Evolutionary conservation across 1,140 invertebrate genomes (phyloP).

Genomic region (Diuraphis noxia): DNA sequence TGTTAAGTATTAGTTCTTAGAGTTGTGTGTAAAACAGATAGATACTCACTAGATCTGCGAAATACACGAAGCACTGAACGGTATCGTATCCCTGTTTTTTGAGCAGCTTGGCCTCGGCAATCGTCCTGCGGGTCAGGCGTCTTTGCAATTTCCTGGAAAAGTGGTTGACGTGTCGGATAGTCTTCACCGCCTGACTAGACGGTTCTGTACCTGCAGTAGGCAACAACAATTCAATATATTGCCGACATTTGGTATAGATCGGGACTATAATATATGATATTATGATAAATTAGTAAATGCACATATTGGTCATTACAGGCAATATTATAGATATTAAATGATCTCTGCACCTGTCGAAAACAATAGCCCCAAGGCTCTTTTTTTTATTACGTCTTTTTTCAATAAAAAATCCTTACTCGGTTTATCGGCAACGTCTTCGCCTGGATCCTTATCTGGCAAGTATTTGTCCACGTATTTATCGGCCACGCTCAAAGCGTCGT

Average conservation of each 20-base stretch:
- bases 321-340: background rate
- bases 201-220: constrained; percentile 46
- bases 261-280: background rate
- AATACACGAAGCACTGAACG: constrained; percentile 73
- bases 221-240: constrained; percentile 16
- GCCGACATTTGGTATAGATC: background rate
- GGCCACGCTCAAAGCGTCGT: constrained; percentile 72
- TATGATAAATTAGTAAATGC: background rate
- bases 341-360: background rate
- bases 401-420: constrained; percentile 16
- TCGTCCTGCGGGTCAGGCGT: constrained; percentile 72
- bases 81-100: constrained; percentile 78
- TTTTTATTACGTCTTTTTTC: background rate
- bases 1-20: too few relatives aligned
- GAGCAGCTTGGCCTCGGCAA: constrained; percentile 73
- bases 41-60: constrained; percentile 71
- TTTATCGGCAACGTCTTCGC: constrained; percentile 20
- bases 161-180: constrained; percentile 74
- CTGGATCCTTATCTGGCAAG: constrained; percentile 64
- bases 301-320: background rate
- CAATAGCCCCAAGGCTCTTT: background rate
- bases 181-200: constrained; percentile 67
- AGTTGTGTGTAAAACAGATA: too few relatives aligned
- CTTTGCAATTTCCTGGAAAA: constrained; percentile 72
- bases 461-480: constrained; percentile 81